Conservation (phyloP, 2,888 invertebrate species). For the Schizotus pectinicornis region DNA sequence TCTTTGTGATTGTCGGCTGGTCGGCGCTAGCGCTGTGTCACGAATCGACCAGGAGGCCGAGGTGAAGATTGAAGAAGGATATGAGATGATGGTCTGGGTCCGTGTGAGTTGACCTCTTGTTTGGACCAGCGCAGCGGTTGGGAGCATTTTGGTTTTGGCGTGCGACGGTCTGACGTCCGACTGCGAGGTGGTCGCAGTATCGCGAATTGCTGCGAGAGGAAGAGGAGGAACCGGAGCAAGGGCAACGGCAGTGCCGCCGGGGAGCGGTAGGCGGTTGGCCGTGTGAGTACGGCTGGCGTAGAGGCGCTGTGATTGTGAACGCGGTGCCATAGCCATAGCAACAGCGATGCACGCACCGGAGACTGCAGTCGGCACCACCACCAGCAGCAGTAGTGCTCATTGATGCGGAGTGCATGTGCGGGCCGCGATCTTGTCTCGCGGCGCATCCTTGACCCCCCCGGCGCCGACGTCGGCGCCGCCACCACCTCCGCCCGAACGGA, state of each 20-base stretch:
- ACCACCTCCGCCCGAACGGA: constrained; percentile 40
- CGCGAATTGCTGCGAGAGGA: constrained; percentile 31
- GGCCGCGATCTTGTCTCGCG: constrained; percentile 54
- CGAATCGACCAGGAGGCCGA: too few relatives aligned
- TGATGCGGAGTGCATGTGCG: constrained; percentile 56
- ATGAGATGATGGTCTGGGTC: too few relatives aligned
- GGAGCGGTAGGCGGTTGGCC: constrained; percentile 22
- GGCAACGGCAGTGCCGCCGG: constrained; percentile 31
- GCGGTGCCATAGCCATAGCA: constrained; percentile 45
- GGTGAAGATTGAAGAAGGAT: too few relatives aligned
- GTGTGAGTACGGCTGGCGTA: constrained; percentile 1
- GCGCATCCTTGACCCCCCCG: constrained; percentile 51
- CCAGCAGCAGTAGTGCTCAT: constrained; percentile 43
- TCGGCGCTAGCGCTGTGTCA: too few relatives aligned
- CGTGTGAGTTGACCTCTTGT: constrained; percentile 24
- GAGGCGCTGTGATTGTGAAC: constrained; percentile 30
- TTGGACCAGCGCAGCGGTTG: constrained; percentile 20
- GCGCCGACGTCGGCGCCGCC: constrained; percentile 46
- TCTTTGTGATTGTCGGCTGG: neutral
- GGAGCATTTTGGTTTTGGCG: constrained; percentile 29
- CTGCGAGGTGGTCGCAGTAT: constrained; percentile 17
- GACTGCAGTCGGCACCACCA: constrained; percentile 29
- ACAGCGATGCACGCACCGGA: constrained; percentile 40
- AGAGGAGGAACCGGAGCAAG: constrained; percentile 33
- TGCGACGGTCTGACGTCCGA: constrained; percentile 9